Base-by-base conservation (phyloP, 1,140 invertebrate genomes). In the Cyclargus thomasi region DNA sequence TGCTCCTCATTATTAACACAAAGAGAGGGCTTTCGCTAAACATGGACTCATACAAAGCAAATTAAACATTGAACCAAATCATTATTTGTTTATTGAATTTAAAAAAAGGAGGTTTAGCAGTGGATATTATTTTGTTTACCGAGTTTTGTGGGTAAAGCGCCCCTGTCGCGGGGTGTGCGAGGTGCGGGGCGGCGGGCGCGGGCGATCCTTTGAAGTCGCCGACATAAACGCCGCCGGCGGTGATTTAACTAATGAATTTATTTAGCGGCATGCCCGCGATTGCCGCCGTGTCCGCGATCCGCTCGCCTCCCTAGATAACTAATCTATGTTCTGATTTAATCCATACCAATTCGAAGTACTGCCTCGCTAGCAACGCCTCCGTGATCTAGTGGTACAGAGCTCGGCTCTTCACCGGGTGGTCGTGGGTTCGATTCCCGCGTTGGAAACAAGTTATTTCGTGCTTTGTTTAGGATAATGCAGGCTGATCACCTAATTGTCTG, bases 201-300 rank as follows among this genome's bases (percentile, higher is more conserved):
- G 55, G 55, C 55, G 74, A 67, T 70, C 82, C 86, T 91, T 91
- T 91, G 88, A 91, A 81, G 83, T 86, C 79, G 82, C 90, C 90
- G 90, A 88, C 88, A 90, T 86, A 86, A 89, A 88, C 82, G 88
- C 87, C 84, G 88, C 89, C 88, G 85, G 83, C 85, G 84, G 87
- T 88, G 87, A 91, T 91, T 91, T 91, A 88, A 90, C 90, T 91
- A 91, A 91, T 91, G 89, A 91, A 91, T 91, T 91, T 91, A 91
- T 91, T 90, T 91, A 88, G 85, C 84, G 83, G 82, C 77, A 81
- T 77, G 78, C 79, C 77, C 80, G 81, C 75, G 74, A 76, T 81
- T 77, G 75, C 77, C 29, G 29, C 29, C 76, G 70, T 74, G 75
- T 81, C 78, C 74, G 76, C 71, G 67, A 29, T 29, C 69, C 65